Evolutionary conservation across 2,113 vertebrate species (phyloP), one percentile per base, ranked within the genome.

Genomic region (Macrotus californicus): DNA sequence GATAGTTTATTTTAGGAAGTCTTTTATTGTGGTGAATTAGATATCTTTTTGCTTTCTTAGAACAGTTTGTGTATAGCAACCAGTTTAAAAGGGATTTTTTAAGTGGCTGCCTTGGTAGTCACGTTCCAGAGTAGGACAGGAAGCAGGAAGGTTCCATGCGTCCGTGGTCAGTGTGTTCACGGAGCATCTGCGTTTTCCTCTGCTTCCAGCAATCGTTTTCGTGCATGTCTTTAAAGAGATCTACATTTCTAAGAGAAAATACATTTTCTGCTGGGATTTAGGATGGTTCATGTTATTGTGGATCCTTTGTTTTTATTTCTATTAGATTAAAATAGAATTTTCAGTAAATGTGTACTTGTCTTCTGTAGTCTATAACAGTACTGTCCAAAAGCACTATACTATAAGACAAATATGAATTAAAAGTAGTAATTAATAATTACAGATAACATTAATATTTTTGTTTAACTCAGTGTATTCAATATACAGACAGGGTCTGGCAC

Each of bases 1-100:
- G 31, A 95, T 88, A 85, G 43, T 80, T 94, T 91, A 39, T 95
- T 84, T 95, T 88, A 72, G 34, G 18, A 94, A 70, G 43, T 93
- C 43, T 91, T 94, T 87, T 52, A 70, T 67, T 59, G 56, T 67
- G n/a, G 36, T 34, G 34, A 52, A 70, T 96, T 87, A 76, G 31
- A 5, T 61, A 26, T 61, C 3, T 39, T 82, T 81, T 84, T 93
- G 41, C 22, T 79, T 75, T 82, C 88, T 36, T 41, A 66, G 61
- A 87, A 16, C 50, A 95, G 3, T 3, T 94, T 93, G 92, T 92
- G 0, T 91, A 41, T 94, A 81, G 59, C 34, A 52, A 77, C n/a
- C 41, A 3, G 26, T 50, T 93, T 72, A 22, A 87, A 85, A 61
- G 7, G 18, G 4, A 16, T 72, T 81, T 90, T 10, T 82, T 88